phyloP scores from a whole-genome alignment of 2,113 vertebrate genomes.

The Amia ocellicauda region DNA sequence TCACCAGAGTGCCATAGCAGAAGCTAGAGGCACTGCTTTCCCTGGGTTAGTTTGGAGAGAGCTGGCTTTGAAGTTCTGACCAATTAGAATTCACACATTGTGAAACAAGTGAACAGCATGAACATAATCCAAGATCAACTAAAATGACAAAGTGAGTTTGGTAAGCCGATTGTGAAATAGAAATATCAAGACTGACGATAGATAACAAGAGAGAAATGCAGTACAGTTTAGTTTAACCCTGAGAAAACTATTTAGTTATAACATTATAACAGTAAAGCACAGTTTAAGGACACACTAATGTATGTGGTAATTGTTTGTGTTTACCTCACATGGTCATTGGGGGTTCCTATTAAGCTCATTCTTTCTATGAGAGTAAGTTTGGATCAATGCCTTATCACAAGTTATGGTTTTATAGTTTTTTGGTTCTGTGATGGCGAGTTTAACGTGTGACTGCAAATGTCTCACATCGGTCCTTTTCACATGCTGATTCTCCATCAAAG shows the following conservation, averaged over 20 bases:
- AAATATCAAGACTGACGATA: not conserved
- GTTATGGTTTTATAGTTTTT: too few relatives aligned
- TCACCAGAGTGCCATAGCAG: slow-evolving; percentile 41
- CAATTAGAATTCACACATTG: slow-evolving; percentile 30
- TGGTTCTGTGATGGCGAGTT: too few relatives aligned
- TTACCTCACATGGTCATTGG: not conserved
- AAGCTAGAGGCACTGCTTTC: slow-evolving; percentile 44
- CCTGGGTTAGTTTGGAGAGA: slow-evolving; percentile 31
- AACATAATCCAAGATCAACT: slow-evolving; percentile 4
- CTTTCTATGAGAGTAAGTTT: not conserved
- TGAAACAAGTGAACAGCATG: not conserved
- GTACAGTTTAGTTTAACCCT: too few relatives aligned
- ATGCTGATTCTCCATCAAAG: too few relatives aligned
- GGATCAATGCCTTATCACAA: too few relatives aligned
- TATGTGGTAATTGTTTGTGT: too few relatives aligned
- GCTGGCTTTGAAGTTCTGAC: slow-evolving; percentile 51
- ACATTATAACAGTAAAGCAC: too few relatives aligned
- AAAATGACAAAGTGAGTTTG: slow-evolving; percentile 3
- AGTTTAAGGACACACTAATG: too few relatives aligned
- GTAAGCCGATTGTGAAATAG: not conserved
- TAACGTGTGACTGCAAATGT: too few relatives aligned
- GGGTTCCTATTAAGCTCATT: not conserved
- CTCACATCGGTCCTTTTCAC: too few relatives aligned
- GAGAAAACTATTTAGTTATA: too few relatives aligned
- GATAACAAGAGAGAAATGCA: too few relatives aligned